Evolutionary conservation across 2,113 vertebrate species (phyloP).

Genomic region (Syrmaticus mikado): DNA sequence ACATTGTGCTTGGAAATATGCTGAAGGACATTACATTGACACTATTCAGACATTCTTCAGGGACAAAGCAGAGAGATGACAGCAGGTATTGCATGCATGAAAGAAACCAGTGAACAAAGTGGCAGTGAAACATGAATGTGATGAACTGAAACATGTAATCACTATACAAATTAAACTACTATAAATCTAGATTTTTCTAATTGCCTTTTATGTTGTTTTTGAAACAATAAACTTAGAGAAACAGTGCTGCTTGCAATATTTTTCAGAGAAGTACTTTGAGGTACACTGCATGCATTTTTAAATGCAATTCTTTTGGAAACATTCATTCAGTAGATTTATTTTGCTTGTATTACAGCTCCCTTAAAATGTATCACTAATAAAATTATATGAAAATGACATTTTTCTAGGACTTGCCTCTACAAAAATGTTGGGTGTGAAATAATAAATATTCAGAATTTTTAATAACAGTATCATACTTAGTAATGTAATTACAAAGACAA

Average conservation of each 20-base stretch:
- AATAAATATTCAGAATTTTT: neutral
- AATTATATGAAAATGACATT: neutral
- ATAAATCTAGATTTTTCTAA: neutral
- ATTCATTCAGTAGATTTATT: neutral
- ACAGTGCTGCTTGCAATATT: neutral
- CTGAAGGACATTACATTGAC: conserved; percentile 51
- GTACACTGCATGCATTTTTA: neutral
- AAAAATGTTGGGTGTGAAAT: neutral
- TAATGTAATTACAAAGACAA: neutral
- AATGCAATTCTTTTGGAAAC: neutral
- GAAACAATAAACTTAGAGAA: neutral
- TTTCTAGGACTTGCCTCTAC: neutral
- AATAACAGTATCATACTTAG: neutral
- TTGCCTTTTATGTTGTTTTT: neutral
- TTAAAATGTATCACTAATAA: neutral
- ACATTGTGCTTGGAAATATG: conserved; percentile 58
- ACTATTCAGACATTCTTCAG: conserved; percentile 5
- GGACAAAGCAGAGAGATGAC: conserved; percentile 49
- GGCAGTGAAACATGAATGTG: neutral
- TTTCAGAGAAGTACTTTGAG: neutral
- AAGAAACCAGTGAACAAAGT: conserved; percentile 14
- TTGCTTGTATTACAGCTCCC: neutral
- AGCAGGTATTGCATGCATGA: conserved; percentile 26
- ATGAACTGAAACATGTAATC: neutral
- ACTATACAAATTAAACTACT: neutral